These are phyloP conservation scores for Diploptera punctata DNA, from an alignment of 2,888 invertebrate species.

Conservation along the genomic window DNA sequence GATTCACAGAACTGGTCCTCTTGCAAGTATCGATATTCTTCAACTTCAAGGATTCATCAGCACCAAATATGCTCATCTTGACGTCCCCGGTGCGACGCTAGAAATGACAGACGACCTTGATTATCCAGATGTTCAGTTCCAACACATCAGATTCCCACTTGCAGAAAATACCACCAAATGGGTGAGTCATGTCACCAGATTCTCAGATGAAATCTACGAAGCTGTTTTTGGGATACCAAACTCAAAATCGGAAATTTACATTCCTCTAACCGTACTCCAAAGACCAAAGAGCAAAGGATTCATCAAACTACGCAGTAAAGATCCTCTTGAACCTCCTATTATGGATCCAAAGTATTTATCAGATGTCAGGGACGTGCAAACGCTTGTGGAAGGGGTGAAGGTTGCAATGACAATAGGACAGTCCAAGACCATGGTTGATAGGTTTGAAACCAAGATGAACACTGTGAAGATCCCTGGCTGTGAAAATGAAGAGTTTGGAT, in stretches of 20 bases:
- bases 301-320: slow-evolving; percentile 74
- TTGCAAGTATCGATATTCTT: slow-evolving; percentile 51
- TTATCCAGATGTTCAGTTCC: slow-evolving; percentile 91
- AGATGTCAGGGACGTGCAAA: slow-evolving; percentile 78
- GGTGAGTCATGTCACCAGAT: slow-evolving; percentile 46
- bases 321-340: slow-evolving; percentile 86
- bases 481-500: slow-evolving; percentile 66
- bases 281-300: slow-evolving; percentile 81
- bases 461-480: slow-evolving; percentile 73
- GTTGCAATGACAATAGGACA: slow-evolving; percentile 64
- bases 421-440: slow-evolving; percentile 77
- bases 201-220: slow-evolving; percentile 46
- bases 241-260: slow-evolving; percentile 79
- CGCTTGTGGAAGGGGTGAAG: slow-evolving; percentile 74
- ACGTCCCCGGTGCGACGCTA: slow-evolving; percentile 36
- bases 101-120: slow-evolving; percentile 68
- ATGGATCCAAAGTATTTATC: slow-evolving; percentile 80
- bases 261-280: slow-evolving; percentile 79
- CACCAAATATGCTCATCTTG: slow-evolving; percentile 70
- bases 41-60: slow-evolving; percentile 74
- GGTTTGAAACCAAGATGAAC: slow-evolving; percentile 75
- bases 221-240: slow-evolving; percentile 58
- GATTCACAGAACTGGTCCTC: slow-evolving; percentile 70
- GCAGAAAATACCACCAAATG: background rate
- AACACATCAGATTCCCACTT: slow-evolving; percentile 63